A percentile compares a stretch with the other conserved stretches of the same genome.
Evolutionary conservation across 2,113 vertebrate species (phyloP).

Genomic region (Ptilorrhoa leucosticta): DNA sequence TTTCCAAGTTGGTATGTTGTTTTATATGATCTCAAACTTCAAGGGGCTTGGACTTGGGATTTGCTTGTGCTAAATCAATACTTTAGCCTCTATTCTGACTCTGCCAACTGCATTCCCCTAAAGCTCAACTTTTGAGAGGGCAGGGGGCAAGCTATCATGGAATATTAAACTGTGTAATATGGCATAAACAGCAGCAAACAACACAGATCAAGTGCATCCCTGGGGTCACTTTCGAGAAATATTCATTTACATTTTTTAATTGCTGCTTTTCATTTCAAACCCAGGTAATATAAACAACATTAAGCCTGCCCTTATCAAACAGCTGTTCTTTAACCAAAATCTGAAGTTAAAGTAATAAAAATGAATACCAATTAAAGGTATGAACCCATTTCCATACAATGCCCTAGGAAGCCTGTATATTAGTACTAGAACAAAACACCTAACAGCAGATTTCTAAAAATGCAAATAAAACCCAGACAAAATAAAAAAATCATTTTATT

Average conservation of each 20-base stretch:
- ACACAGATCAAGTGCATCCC: not conserved
- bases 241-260: slow-evolving; percentile 58
- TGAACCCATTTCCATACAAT: not conserved
- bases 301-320: slow-evolving; percentile 3
- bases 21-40: not conserved
- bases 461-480: not conserved
- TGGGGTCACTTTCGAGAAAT: not conserved
- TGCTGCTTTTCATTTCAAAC: slow-evolving; percentile 29
- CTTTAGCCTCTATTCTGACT: not conserved
- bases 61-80: not conserved
- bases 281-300: slow-evolving; percentile 39
- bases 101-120: not conserved
- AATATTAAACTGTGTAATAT: not conserved
- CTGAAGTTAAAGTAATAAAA: not conserved
- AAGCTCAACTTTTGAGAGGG: not conserved
- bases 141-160: not conserved
- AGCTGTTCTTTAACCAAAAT: slow-evolving; percentile 12
- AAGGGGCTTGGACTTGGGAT: not conserved
- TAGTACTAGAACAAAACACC: not conserved
- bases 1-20: not conserved
- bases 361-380: not conserved
- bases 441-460: not conserved
- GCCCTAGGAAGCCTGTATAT: not conserved
- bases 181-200: not conserved
- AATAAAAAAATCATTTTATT: not conserved